Conservation (phyloP, 2,888 invertebrate genomes). For the Mythimna pallens region DNA sequence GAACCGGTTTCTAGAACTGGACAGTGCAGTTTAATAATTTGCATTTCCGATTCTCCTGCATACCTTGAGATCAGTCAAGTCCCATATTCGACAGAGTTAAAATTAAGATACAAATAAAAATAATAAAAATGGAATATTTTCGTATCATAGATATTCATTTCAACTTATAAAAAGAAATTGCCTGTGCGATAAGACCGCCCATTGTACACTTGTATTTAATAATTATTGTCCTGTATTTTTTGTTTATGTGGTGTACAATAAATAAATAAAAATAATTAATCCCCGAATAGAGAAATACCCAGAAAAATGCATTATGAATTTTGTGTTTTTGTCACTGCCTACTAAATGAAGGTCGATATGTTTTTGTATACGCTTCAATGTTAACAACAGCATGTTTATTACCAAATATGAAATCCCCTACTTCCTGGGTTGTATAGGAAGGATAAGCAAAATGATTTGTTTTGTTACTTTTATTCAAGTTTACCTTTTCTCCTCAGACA, state of each 20-base stretch:
- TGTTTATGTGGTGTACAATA: no score
- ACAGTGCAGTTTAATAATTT: background rate
- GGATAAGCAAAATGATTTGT: slow-evolving; percentile 9
- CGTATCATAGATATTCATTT: background rate
- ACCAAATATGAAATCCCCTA: slow-evolving; percentile 26
- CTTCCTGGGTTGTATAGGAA: slow-evolving; percentile 32
- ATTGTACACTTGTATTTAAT: no score
- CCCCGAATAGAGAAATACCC: background rate
- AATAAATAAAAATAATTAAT: background rate
- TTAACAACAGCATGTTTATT: slow-evolving; percentile 17
- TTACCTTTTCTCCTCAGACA: slow-evolving; percentile 4
- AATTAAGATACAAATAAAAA: background rate
- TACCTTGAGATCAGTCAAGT: slow-evolving; percentile 4
- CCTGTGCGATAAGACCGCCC: no score
- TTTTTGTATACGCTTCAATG: slow-evolving; percentile 45
- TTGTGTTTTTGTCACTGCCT: slow-evolving; percentile 6
- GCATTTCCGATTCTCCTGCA: background rate
- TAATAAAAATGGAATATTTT: background rate
- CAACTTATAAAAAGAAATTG: no score
- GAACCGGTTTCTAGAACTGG: background rate
- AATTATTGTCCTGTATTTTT: no score
- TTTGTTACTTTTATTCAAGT: background rate
- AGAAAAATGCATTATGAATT: background rate
- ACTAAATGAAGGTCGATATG: slow-evolving; percentile 37
- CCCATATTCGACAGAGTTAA: background rate